Conservation (phyloP, 2,797 vertebrate genomes). For the Gallirallus australis region DNA sequence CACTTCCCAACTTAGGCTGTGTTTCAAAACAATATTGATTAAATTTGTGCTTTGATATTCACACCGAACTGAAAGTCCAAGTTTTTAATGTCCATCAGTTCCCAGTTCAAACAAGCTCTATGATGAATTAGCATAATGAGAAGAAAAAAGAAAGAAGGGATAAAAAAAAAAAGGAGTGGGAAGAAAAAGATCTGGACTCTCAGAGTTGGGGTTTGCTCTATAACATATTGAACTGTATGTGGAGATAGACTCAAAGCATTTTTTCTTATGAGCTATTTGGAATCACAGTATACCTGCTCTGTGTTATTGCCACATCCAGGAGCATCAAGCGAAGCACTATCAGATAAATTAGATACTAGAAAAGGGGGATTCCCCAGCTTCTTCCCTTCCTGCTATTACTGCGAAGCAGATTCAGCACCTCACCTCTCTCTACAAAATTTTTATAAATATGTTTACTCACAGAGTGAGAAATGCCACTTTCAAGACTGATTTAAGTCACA, state of each 20-base stretch:
- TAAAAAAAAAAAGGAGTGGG: background rate
- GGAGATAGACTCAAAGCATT: background rate
- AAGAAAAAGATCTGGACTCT: background rate
- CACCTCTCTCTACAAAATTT: background rate
- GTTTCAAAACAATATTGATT: background rate
- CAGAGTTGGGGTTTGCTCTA: background rate
- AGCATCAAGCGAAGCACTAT: background rate
- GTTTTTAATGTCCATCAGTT: background rate
- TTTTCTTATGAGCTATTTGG: background rate
- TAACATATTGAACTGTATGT: fast-evolving
- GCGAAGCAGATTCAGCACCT: background rate
- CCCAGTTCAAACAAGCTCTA: background rate
- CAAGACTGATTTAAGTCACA: background rate
- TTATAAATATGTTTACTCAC: background rate
- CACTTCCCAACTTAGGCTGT: background rate
- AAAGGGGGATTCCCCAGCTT: background rate
- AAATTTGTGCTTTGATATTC: background rate
- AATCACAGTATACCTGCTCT: background rate
- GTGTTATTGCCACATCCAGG: background rate
- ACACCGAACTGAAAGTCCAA: background rate
- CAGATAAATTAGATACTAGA: background rate
- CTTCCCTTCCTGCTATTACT: background rate
- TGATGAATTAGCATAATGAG: background rate
- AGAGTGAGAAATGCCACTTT: background rate
- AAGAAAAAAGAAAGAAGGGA: too few species aligned